Conservation (phyloP, 1,140 invertebrate species). For the Aphelenchoides fujianensis region DNA sequence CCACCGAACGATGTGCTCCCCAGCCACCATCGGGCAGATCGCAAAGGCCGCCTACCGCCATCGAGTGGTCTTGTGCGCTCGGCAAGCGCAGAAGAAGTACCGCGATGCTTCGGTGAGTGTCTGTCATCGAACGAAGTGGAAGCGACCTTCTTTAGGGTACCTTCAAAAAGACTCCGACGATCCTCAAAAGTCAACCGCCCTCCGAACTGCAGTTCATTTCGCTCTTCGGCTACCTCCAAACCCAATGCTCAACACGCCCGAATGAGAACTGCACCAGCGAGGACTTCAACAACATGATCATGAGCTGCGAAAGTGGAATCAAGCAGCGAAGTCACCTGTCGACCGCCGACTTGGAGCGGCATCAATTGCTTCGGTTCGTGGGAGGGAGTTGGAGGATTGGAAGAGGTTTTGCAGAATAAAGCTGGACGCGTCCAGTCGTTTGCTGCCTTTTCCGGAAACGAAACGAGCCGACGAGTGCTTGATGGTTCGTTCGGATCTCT, state of each 20-base stretch:
- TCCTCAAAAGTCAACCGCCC: slow-evolving; percentile 23
- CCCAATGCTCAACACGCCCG: slow-evolving; percentile 31
- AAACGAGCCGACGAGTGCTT: slow-evolving; percentile 40
- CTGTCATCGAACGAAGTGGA: background rate
- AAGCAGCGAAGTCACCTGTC: slow-evolving; percentile 20
- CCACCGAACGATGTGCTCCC: slow-evolving; percentile 33
- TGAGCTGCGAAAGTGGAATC: slow-evolving; percentile 37
- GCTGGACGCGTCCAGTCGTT: slow-evolving; percentile 42
- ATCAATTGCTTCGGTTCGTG: slow-evolving; percentile 35
- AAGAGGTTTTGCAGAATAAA: slow-evolving; percentile 37
- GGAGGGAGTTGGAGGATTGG: background rate
- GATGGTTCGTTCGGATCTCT: slow-evolving; percentile 40
- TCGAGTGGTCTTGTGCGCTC: slow-evolving; percentile 21
- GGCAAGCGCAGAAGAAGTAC: slow-evolving; percentile 30
- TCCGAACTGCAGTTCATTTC: slow-evolving; percentile 51
- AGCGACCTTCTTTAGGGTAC: slow-evolving; percentile 13
- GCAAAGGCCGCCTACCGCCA: slow-evolving; percentile 36
- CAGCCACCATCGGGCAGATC: slow-evolving; percentile 37
- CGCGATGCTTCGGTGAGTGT: slow-evolving; percentile 28
- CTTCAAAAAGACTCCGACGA: slow-evolving; percentile 19
- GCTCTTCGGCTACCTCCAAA: slow-evolving; percentile 49
- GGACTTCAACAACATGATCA: slow-evolving; percentile 32
- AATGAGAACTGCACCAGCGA: slow-evolving; percentile 25
- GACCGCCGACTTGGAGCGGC: slow-evolving; percentile 38
- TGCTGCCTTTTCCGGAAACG: slow-evolving; percentile 44